Percentiles rank a stretch among this genome's conserved stretches.
Conservation (phyloP, 2,797 vertebrate genomes). For the Oophaga sylvatica region DNA sequence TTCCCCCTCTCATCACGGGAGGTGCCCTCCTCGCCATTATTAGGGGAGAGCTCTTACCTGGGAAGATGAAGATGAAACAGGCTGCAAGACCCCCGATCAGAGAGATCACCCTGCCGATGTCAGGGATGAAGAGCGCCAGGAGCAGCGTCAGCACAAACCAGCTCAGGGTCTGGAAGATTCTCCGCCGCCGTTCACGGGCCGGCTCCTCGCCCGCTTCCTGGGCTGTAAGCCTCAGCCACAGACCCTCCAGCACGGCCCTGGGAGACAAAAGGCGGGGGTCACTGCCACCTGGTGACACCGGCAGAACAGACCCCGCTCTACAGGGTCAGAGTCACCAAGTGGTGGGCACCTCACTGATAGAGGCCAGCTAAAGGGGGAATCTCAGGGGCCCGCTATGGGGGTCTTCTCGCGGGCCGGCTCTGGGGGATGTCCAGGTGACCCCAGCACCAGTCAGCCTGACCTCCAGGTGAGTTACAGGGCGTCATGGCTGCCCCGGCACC, state of each 20-base stretch:
- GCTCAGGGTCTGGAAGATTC: slow-evolving; percentile 85
- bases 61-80: slow-evolving; percentile 96
- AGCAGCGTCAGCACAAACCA: slow-evolving; percentile 92
- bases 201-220: slow-evolving; percentile 88
- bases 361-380: no score
- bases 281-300: background rate
- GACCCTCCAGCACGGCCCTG: slow-evolving; percentile 92
- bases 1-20: no score
- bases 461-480: no score
- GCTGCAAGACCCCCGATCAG: slow-evolving; percentile 93
- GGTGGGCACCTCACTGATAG: no score
- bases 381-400: no score
- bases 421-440: no score
- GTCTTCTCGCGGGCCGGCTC: no score
- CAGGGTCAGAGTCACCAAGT: background rate
- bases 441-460: background rate
- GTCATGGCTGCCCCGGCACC: no score
- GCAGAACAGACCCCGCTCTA: no score
- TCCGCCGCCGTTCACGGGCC: slow-evolving; percentile 82
- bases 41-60: slow-evolving; percentile 71
- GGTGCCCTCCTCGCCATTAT: no score
- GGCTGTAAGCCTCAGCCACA: slow-evolving; percentile 91
- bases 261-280: background rate
- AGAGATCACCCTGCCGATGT: slow-evolving; percentile 94
- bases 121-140: slow-evolving; percentile 93